phyloP scores from a whole-genome alignment of 23 tunicate genomes.

The Styela plicata region DNA sequence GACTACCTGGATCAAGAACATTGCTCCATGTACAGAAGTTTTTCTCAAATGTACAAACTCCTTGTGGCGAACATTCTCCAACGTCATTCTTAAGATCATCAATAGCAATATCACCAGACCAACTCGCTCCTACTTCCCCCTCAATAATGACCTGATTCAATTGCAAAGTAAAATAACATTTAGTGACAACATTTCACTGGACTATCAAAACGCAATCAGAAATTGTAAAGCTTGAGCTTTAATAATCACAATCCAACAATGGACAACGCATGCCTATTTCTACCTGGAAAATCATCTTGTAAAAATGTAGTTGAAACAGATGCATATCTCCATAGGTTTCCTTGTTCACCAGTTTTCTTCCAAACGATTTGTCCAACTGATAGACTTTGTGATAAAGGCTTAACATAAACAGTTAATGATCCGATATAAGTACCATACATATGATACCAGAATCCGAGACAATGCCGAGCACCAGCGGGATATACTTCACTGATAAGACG shows the following conservation, averaged over 20 bases:
- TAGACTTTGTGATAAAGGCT: conserved; percentile 35
- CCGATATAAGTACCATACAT: conserved; percentile 83
- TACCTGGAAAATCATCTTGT: conserved; percentile 67
- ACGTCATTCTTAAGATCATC: conserved; percentile 56
- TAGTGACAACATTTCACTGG: too few relatives aligned
- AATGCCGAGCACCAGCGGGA: conserved; percentile 70
- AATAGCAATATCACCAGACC: conserved; percentile 76
- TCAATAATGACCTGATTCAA: conserved; percentile 77
- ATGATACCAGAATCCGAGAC: conserved; percentile 86
- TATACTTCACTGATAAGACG: conserved; percentile 43
- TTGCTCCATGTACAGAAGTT: conserved; percentile 78
- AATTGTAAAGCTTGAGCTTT: background rate
- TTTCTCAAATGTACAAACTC: conserved; percentile 78
- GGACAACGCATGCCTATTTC: background rate
- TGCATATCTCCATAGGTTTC: conserved; percentile 81
- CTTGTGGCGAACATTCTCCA: conserved; percentile 78
- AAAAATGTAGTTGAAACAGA: conserved; percentile 34
- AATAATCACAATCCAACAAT: background rate
- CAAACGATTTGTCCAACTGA: conserved; percentile 41
- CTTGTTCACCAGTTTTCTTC: conserved; percentile 77
- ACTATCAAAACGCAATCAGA: too few relatives aligned
- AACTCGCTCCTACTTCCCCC: conserved; percentile 68
- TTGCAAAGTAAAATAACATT: background rate
- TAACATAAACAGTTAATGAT: conserved; percentile 51
- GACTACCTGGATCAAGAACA: conserved; percentile 46